phyloP scores from a whole-genome alignment of 2,888 invertebrate genomes.

The Cataglyphis albicans region DNA sequence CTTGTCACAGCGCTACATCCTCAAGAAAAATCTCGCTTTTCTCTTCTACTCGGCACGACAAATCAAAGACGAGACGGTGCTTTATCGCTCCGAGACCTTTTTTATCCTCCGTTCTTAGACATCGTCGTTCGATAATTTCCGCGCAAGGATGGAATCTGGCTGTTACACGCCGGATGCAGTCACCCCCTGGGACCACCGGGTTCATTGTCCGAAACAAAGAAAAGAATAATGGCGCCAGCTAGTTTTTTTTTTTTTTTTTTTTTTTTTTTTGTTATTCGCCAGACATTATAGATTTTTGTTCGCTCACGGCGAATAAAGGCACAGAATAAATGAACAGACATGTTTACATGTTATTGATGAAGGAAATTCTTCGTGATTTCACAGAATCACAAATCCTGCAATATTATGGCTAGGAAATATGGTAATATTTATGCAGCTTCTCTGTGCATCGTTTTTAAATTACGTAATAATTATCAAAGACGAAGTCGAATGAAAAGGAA shows the following conservation, averaged over 20 bases:
- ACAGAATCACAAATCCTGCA: neutral
- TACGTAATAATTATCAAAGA: conserved; percentile 12
- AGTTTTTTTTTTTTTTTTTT: conserved; percentile 35
- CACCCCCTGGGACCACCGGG: conserved; percentile 25
- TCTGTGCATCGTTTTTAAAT: conserved; percentile 7
- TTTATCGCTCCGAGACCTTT: conserved; percentile 55
- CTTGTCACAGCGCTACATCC: conserved; percentile 28
- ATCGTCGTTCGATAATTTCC: conserved; percentile 74
- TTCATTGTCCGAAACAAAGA: conserved; percentile 68
- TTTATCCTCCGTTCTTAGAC: conserved; percentile 60
- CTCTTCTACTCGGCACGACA: conserved; percentile 7
- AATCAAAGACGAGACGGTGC: conserved; percentile 47
- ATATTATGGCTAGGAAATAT: neutral
- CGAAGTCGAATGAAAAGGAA: neutral
- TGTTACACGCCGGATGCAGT: conserved; percentile 70
- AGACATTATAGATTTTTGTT: conserved; percentile 64
- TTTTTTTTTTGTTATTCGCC: conserved; percentile 59
- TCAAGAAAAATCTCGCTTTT: conserved; percentile 24
- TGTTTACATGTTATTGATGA: conserved; percentile 21
- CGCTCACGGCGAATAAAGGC: conserved; percentile 33
- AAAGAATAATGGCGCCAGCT: conserved; percentile 67
- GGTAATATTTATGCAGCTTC: neutral
- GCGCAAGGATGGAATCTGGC: conserved; percentile 67
- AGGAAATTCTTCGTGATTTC: neutral
- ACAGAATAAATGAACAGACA: neutral